Percentiles rank a stretch among this genome's conserved stretches.
These are phyloP conservation scores for Capitulum mitella DNA, from an alignment of 2,888 invertebrate species.

Conservation along the genomic window DNA sequence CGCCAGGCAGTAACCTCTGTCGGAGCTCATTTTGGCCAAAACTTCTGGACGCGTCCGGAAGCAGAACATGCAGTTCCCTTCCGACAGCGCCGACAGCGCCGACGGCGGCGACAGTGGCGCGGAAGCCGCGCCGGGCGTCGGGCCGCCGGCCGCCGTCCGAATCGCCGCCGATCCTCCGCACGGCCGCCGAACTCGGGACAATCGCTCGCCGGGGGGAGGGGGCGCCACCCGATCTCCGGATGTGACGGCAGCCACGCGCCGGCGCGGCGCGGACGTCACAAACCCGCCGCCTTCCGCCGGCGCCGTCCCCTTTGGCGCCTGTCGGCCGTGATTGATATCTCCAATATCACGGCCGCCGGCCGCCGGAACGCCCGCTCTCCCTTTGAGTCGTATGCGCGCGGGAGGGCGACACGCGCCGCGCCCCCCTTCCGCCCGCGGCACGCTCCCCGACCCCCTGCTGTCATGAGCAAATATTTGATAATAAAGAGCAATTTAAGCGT, in stretches of 20 bases:
- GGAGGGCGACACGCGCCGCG: neutral
- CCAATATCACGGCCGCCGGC: neutral
- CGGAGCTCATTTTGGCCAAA: too few species aligned
- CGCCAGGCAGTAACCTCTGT: too few species aligned
- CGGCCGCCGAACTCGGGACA: too few species aligned
- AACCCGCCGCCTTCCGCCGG: neutral
- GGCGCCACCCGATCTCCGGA: neutral
- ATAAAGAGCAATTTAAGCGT: slow-evolving; percentile 19
- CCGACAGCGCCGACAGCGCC: too few species aligned
- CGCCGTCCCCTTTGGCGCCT: neutral
- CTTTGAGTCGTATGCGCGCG: slow-evolving; percentile 9
- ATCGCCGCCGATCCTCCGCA: too few species aligned
- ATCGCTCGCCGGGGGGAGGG: too few species aligned
- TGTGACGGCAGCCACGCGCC: neutral
- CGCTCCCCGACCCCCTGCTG: neutral
- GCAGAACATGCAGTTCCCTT: too few species aligned
- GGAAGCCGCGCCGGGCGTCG: too few species aligned
- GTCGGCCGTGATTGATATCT: neutral
- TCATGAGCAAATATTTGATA: slow-evolving; percentile 21
- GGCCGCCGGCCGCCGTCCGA: too few species aligned
- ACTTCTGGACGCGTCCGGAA: too few species aligned
- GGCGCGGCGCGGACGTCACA: neutral
- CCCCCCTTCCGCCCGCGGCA: neutral
- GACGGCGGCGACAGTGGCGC: too few species aligned
- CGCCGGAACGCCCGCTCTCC: neutral